These are phyloP conservation scores for Sisyra nigra DNA, from an alignment of 2,888 invertebrate species.

Conservation along the genomic window DNA sequence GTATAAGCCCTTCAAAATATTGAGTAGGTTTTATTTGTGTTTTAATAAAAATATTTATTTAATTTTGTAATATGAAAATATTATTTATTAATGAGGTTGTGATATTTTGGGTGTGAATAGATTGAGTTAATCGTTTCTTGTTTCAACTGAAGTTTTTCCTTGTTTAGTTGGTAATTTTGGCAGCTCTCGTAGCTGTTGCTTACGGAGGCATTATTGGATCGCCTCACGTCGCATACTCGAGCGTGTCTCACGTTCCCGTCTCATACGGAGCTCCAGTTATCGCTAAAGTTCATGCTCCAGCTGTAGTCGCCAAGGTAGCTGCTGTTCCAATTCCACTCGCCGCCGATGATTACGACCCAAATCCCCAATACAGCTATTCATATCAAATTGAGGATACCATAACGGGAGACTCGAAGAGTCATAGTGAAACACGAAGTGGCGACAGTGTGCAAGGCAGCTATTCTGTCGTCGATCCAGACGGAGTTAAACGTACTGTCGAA, in stretches of 20 bases:
- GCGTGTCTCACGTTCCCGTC: constrained; percentile 16
- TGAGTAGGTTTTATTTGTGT: too few relatives aligned
- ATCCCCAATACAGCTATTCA: constrained; percentile 37
- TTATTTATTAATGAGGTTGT: too few relatives aligned
- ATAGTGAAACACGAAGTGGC: constrained; percentile 34
- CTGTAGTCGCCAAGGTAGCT: constrained; percentile 19
- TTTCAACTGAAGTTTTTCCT: too few relatives aligned
- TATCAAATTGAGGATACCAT: constrained; percentile 35
- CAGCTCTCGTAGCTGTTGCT: constrained; percentile 3
- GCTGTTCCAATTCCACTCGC: constrained; percentile 22
- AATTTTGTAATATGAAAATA: too few relatives aligned
- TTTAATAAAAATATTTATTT: too few relatives aligned
- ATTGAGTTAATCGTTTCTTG: too few relatives aligned
- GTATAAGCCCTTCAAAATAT: too few relatives aligned
- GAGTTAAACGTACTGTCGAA: constrained; percentile 35
- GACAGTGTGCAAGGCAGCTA: constrained; percentile 38
- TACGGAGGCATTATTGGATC: constrained; percentile 9
- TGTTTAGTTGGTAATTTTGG: not conserved
- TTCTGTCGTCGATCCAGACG: constrained; percentile 36
- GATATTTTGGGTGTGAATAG: too few relatives aligned
- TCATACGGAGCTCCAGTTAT: constrained; percentile 22
- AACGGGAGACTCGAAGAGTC: constrained; percentile 37
- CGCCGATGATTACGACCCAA: constrained; percentile 30
- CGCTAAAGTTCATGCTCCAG: constrained; percentile 18
- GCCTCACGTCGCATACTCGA: constrained; percentile 6